Base-by-base conservation (phyloP, 2,113 vertebrate species). In the Opisthocomus hoazin region DNA sequence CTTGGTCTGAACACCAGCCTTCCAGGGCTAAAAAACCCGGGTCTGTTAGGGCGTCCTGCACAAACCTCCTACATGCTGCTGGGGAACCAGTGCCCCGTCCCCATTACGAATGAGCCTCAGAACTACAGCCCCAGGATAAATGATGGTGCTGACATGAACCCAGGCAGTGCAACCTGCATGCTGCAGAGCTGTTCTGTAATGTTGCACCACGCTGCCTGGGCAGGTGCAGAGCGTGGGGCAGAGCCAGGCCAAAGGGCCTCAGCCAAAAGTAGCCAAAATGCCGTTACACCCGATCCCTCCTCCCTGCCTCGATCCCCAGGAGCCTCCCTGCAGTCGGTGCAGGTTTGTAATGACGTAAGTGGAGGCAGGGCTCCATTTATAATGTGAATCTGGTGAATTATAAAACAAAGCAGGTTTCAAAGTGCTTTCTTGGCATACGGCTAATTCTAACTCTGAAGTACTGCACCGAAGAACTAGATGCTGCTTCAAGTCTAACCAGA, bases 101-200 rank as follows among this genome's bases (percentile, higher is more conserved):
- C 26, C 3, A 32, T 17, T 34, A 36, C 5, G 37, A 60, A 71
- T 2, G 1, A 68, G 8, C 26, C 56, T 45, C 43, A 19, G 9
- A 53, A 64, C 26, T n/a, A 11, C 29, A 54, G n/a, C 23, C n/a
- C 32, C 14, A 6, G 39, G 34, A 17, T 11, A 22, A 2, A 2
- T 1, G 29, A 14, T 26, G 22, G 5, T 43, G 73, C 26, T 53
- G 74, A 48, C 6, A 4, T 18, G 36, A 34, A 15, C n/a, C 24
- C 3, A 1, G 5, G 30, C 15, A 16, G 37, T 9, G 12, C 50
- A 50, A 11, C 54, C n/a, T 45, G 32, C 1, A 0, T n/a, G 39
- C 63, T 65, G 39, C 36, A n/a, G 43, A 66, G 36, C 41, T 74
- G 61, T 15, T 36, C 3, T 21, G 54, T 60, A 20, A 48, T 20